A percentile compares a stretch with the other conserved stretches of the same genome.
phyloP scores from a whole-genome alignment of 2,888 invertebrate species.

The Dorcus hopei region DNA sequence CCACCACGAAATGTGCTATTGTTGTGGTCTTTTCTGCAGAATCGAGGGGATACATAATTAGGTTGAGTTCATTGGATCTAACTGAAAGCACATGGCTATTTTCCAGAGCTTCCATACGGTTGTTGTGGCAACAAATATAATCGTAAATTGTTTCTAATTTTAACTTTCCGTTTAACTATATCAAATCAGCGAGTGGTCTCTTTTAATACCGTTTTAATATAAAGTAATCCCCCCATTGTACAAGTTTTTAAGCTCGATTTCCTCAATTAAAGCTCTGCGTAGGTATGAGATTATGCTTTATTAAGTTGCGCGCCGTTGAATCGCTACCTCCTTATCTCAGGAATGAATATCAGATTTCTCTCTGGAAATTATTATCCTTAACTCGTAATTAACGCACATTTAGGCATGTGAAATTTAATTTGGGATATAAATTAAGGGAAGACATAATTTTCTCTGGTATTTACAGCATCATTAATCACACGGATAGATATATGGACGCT shows the following conservation, averaged over 20 bases:
- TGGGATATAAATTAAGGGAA: too few relatives aligned
- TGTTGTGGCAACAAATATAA: neutral
- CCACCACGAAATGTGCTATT: conserved; percentile 1
- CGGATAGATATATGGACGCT: too few relatives aligned
- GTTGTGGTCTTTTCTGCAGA: conserved; percentile 1
- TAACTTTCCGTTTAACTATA: conserved; percentile 6
- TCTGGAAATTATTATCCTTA: too few relatives aligned
- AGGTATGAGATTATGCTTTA: conserved; percentile 34
- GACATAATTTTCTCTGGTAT: too few relatives aligned
- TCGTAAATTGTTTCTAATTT: conserved; percentile 8
- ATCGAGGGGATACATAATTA: conserved; percentile 6
- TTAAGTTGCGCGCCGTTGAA: conserved; percentile 34
- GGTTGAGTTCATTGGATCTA: conserved; percentile 3
- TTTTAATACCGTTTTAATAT: conserved; percentile 22
- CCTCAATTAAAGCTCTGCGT: conserved; percentile 42
- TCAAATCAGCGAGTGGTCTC: conserved; percentile 7
- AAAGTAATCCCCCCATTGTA: conserved; percentile 41
- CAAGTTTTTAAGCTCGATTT: conserved; percentile 45
- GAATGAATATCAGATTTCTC: too few relatives aligned
- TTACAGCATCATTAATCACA: too few relatives aligned
- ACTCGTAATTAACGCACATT: too few relatives aligned
- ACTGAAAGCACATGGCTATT: neutral
- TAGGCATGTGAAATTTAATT: too few relatives aligned
- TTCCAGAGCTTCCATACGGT: neutral
- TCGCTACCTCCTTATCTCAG: neutral